phyloP scores from a whole-genome alignment of 2,113 vertebrate genomes.

The Entosphenus tridentatus region DNA sequence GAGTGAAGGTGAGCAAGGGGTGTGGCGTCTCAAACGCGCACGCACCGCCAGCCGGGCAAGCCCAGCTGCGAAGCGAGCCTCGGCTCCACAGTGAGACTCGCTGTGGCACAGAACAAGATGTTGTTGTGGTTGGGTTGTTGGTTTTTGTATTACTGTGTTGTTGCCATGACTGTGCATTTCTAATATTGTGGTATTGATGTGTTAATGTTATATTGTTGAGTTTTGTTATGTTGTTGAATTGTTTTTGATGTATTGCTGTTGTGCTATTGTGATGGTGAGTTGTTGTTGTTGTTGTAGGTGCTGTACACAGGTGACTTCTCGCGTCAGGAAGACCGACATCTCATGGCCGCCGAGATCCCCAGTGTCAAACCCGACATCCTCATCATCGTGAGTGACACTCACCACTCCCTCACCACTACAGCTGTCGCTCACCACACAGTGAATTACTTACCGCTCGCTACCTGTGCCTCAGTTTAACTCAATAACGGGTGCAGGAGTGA shows the following conservation, averaged over 20 bases:
- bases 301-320: slow-evolving; percentile 95
- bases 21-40: too few species aligned
- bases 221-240: not conserved
- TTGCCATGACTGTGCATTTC: too few species aligned
- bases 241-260: not conserved
- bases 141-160: too few species aligned
- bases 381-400: slow-evolving; percentile 55
- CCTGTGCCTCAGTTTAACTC: too few species aligned
- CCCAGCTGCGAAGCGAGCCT: too few species aligned
- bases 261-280: slow-evolving; percentile 9
- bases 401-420: not conserved
- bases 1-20: slow-evolving; percentile 49
- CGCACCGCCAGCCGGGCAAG: too few species aligned
- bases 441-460: too few species aligned
- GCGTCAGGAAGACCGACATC: slow-evolving; percentile 77
- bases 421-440: not conserved
- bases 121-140: too few species aligned
- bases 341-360: slow-evolving; percentile 94
- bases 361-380: slow-evolving; percentile 93
- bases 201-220: not conserved
- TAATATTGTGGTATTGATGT: slow-evolving; percentile 1
- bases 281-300: slow-evolving; percentile 24
- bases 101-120: too few species aligned
- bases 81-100: not conserved
- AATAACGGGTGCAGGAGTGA: too few species aligned